Conservation (phyloP, 2,888 invertebrate species). For the Noctua pronuba region DNA sequence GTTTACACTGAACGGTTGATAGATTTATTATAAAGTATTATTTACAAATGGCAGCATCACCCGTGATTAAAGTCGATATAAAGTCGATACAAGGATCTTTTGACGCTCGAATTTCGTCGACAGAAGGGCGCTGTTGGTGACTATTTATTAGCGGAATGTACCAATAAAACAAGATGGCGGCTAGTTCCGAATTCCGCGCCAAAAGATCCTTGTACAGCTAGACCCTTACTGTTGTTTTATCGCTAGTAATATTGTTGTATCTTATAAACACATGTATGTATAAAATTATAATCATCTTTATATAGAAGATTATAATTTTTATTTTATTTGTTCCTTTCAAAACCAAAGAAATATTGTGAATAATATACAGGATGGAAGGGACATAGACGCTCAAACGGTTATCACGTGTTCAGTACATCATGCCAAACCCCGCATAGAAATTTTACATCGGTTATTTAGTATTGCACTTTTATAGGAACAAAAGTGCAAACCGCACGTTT, state of each 20-base stretch:
- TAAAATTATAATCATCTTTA: no score
- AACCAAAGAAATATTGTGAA: constrained; percentile 24
- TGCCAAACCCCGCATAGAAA: no score
- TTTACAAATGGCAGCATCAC: constrained; percentile 12
- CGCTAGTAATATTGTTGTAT: background rate
- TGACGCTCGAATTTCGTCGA: background rate
- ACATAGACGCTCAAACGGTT: background rate
- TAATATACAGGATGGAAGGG: background rate
- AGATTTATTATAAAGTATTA: background rate
- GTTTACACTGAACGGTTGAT: background rate
- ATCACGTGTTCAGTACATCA: background rate
- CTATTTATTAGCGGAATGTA: background rate
- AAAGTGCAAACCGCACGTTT: no score
- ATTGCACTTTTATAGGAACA: no score
- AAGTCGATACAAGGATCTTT: background rate
- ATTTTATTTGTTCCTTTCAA: constrained; percentile 19
- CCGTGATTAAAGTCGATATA: background rate
- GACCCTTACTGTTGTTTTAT: background rate
- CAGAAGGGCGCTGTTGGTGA: background rate
- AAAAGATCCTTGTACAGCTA: background rate
- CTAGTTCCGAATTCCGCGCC: background rate
- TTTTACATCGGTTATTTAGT: no score
- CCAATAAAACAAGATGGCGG: background rate
- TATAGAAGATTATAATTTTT: background rate
- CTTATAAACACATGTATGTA: background rate